Conservation (phyloP, 2,888 invertebrate species). For the Nomada lathburiana region DNA sequence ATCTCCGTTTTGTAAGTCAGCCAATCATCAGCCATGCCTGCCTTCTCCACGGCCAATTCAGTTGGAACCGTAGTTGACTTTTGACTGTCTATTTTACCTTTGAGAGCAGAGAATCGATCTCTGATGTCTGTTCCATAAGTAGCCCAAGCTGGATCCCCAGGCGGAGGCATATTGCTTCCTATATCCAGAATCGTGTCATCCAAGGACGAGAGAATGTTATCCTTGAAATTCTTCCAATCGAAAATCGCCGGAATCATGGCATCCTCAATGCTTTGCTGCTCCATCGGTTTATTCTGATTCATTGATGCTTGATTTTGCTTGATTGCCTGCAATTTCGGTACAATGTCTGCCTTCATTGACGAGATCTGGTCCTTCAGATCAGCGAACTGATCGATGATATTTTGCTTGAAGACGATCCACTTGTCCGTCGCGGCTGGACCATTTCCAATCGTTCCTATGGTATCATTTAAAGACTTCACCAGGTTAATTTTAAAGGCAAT, state of each 20-base stretch:
- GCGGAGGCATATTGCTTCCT: conserved; percentile 51
- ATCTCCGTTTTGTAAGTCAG: conserved; percentile 53
- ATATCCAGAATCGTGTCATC: conserved; percentile 44
- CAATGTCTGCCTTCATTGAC: conserved; percentile 17
- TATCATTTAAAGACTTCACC: conserved; percentile 58
- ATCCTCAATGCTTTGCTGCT: not conserved
- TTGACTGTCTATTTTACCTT: conserved; percentile 21
- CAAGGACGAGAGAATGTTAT: conserved; percentile 44
- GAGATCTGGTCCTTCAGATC: conserved; percentile 55
- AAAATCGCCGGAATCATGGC: conserved; percentile 38
- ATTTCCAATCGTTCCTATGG: conserved; percentile 52
- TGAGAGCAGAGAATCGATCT: conserved; percentile 34
- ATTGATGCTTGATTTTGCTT: conserved; percentile 10
- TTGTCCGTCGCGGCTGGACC: conserved; percentile 47
- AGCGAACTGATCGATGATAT: conserved; percentile 49
- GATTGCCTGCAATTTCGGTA: conserved; percentile 19
- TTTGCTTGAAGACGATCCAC: conserved; percentile 63
- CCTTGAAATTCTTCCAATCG: conserved; percentile 63
- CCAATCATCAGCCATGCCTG: conserved; percentile 38
- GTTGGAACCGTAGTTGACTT: not conserved
- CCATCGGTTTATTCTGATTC: conserved; percentile 21
- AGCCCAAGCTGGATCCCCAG: conserved; percentile 61
- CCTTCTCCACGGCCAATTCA: not conserved
- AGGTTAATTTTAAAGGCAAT: conserved; percentile 63
- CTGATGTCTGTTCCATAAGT: conserved; percentile 42